Evolutionary conservation across 2,113 vertebrate genomes (phyloP), one percentile per base, ranked within the genome.

Genomic region (Holacanthus passer): DNA sequence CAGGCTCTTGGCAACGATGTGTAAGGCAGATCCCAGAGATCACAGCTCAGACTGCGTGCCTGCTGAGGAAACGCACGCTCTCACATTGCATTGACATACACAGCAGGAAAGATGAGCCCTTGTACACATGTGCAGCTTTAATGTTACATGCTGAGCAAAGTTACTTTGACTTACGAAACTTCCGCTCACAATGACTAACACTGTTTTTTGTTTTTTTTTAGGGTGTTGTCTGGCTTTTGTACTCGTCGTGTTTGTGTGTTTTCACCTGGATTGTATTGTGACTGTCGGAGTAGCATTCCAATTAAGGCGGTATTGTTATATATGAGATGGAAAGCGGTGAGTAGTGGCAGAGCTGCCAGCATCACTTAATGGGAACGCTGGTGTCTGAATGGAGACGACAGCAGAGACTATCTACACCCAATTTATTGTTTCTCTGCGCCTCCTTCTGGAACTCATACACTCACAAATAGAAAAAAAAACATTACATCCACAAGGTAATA

Each of bases 281-380:
- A 73, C 84, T 53, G 79, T 77, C 29, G 56, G 31, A 66, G 76
- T n/a, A 62, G 89, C 56, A 8, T 87, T 79, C 89, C 90, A 92
- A 88, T 93, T 91, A 93, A 55, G 81, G 76, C n/a, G 47, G 47
- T 55, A 81, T 87, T 87, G 86, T 88, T 89, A 50, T 77, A 65
- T 84, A 77, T 67, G 83, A 84, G 86, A 80, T 69, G 66, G 79
- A 81, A 84, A 79, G 84, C 50, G 35, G 70, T 58, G 75, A 74
- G 72, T 69, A 72, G 85, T 53, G 74, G 79, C 87, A 50, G 81
- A 65, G 70, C 77, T 90, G 90, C 85, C 90, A 87, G 89, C 71
- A 14, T 50, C 29, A 45, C 79, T 83, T 85, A 87, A 91, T 88
- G 82, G 87, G 85, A 91, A 86, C 48, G 27, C 78, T 84, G 87